Evolutionary conservation across 2,797 vertebrate genomes (phyloP), one percentile per base, ranked within the genome.

Genomic region (Enteromius anoplus): DNA sequence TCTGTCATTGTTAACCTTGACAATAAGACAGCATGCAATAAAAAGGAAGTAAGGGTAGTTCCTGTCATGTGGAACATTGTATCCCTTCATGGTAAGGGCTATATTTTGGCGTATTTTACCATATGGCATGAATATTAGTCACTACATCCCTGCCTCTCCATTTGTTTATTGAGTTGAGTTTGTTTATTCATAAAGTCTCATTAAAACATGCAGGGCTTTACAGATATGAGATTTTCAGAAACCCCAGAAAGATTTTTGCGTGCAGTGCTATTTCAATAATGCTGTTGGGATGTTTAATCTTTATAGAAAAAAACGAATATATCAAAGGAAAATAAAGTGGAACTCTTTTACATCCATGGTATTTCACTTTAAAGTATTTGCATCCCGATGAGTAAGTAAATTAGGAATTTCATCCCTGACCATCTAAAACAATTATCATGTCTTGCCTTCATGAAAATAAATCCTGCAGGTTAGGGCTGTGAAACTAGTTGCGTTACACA

Each of bases 1-100:
- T 88, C 90, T 85, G 73, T 87, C 86, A 75, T 86, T 88, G 86
- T 80, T 84, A 91, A 93, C 91, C 91, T 93, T 93, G 89, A 90
- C 87, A 49, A 72, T 70, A 80, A 29, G 5, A 82, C 79, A 83
- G 85, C 23, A 8, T 64, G n/a, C 34, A 45, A 58, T 19, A n/a
- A 49, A 53, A 23, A 79, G 58, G 7, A n/a, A 7, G 4, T 7
- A 29, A 21, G 19, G 32, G 55, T 79, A 72, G 78, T 47, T 75
- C 12, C 42, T 17, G 65, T 86, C 12, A 15, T 17, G 6, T 9
- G 29, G 62, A 64, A 66, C 70, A 78, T 85, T 82, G 65, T 90
- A 87, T 84, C 81, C 64, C 64, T 66, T 45, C 69, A 90, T 88
- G 85, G 81, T 90, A 91, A 92, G 90, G 86, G 89, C 81, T 47